Evolutionary conservation across 64 coral and sea anemone genomes (phyloP), one percentile per base, ranked within the genome.

Genomic region (Dendronephthya gigantea): DNA sequence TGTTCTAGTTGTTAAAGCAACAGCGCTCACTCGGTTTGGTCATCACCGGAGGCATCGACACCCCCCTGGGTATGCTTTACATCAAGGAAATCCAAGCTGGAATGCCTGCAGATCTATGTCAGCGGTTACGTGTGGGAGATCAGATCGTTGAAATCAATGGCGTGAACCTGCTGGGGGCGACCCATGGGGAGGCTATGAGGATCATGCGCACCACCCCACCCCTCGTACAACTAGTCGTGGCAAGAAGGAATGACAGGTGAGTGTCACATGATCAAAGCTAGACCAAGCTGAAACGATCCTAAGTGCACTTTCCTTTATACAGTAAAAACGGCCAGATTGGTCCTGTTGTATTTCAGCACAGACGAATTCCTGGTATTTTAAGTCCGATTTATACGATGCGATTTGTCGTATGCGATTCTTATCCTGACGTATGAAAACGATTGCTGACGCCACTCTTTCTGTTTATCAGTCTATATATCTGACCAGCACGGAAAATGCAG

Each of bases 51-150:
- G 94, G 94, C 35, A 75, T 93, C 37, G 94, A 97, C 84, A 97
- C 94, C 23, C 90, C 92, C 1, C 86, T 97, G 14, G 94, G 94
- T 55, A 97, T 93, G 94, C 87, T 97, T 4, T 97, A 97, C 51
- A 93, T 97, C 34, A 97, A 97, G 65, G 83, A 90, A n/a, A 93
- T 97, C 50, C 91, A 93, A 76, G 92, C 94, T 27, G 88, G 55
- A 25, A 83, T 91, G 17, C 94, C 94, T 23, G 94, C 94, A 10
- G 94, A 90, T 33, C 90, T 86, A 17, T 97, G 94, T 40, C 76
- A 90, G 56, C 92, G 68, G 10, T 50, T 97, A 15, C 86, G 90
- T 48, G 59, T 84, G 2, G 95, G 95, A 39, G 95, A 98, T 69
- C 95, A 98, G 37, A 85, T 98, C 35, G 84, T 98, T 3, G 85